Conservation (phyloP, 2,113 vertebrate species). For the Nothobranchius furzeri region DNA sequence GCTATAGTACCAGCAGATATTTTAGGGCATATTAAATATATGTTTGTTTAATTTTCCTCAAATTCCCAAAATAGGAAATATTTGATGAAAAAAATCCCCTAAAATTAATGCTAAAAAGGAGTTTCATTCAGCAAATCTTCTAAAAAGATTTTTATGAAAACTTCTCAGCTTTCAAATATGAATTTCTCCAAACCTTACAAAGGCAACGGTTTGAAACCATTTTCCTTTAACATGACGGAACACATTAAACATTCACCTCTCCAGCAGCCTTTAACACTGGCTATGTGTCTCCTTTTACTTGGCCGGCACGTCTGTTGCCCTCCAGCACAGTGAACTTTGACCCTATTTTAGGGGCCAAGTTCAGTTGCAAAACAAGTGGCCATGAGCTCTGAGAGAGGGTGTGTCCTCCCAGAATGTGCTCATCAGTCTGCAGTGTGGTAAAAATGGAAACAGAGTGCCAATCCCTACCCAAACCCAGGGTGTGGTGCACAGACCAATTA, state of each 20-base stretch:
- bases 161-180: too few species aligned
- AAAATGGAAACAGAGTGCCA: constrained; percentile 66
- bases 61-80: too few species aligned
- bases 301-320: constrained; percentile 7
- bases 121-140: too few species aligned
- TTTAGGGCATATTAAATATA: too few species aligned
- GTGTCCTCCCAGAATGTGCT: constrained; percentile 58
- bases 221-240: too few species aligned
- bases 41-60: too few species aligned
- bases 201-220: too few species aligned
- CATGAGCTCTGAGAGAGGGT: constrained; percentile 51
- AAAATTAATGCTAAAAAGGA: too few species aligned
- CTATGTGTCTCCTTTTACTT: constrained; percentile 26
- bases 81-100: too few species aligned
- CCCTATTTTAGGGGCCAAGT: constrained; percentile 49
- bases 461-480: constrained; percentile 63
- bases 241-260: not conserved
- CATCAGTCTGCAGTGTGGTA: constrained; percentile 55
- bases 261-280: constrained; percentile 47
- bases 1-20: too few species aligned
- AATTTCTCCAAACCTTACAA: too few species aligned
- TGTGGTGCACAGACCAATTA: constrained; percentile 55
- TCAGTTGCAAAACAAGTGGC: constrained; percentile 57
- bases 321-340: constrained; percentile 16
- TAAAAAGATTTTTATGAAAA: too few species aligned